Base-by-base conservation (phyloP, 2,113 vertebrate species). In the Onychostruthus taczanowskii region DNA sequence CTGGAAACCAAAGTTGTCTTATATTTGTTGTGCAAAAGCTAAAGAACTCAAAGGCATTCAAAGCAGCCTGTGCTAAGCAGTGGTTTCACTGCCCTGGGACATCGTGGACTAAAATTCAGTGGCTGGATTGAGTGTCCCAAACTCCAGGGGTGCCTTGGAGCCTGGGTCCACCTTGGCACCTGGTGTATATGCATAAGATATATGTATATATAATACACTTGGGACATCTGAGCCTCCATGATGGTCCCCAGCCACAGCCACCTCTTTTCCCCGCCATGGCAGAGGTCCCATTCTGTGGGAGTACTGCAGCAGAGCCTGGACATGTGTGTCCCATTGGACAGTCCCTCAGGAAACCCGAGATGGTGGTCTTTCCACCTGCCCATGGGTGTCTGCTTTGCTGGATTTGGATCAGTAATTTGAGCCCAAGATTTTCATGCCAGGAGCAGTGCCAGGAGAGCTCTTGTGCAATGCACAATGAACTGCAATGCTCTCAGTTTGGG, bases 241-340 rank as follows among this genome's bases (percentile, higher is more conserved):
- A 16, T 2, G 6, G 10, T 58, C 4, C 10, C 61, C 43, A 78
- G 31, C 1, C 1, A 1, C 47, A 72, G 11, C 4, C 1, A 1
- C 11, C 49, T 52, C 27, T 30, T 47, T 46, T 47, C 50, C 13
- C 41, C 52, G 31, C 24, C 44, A 44, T 0, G 0, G 1, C 52
- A 70, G 31, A 67, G 7, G 13, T 74, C 19, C 6, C 26, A 21
- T 12, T 24, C 64, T 1, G 3, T 0, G 4, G 26, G 22, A 76
- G 4, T n/a, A 44, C 33, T 43, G 58, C 64, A 50, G 30, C 19
- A 58, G 30, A 8, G 28, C 52, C 44, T 35, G 33, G 20, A 3
- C 16, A 7, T 1, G 6, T 39, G 56, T 59, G 12, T 3, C 19
- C 16, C 28, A 78, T 47, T 16, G 23, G 35, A 37, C 17, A 50